phyloP scores from a whole-genome alignment of 2,888 invertebrate species.

The Ophion ellenae region DNA sequence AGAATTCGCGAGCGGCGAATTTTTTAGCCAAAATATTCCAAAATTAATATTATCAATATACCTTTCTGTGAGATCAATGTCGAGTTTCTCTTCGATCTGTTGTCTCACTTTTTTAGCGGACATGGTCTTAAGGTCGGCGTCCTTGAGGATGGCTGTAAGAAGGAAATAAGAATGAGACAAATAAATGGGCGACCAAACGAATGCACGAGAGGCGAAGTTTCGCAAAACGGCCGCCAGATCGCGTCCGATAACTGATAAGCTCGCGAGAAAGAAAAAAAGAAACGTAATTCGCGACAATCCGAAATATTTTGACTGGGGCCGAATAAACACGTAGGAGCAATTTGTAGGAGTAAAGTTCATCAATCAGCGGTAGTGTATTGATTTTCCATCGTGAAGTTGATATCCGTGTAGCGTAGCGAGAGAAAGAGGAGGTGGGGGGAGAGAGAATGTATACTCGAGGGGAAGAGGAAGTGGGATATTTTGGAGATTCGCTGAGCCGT shows the following conservation, averaged over 20 bases:
- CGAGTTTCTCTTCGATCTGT: slow-evolving; percentile 92
- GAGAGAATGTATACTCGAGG: slow-evolving; percentile 22
- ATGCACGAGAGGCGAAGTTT: slow-evolving; percentile 1
- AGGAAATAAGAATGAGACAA: slow-evolving; percentile 66
- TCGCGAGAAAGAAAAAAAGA: slow-evolving; percentile 12
- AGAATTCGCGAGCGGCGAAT: no score
- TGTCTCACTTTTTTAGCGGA: slow-evolving; percentile 96
- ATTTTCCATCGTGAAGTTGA: slow-evolving; percentile 67
- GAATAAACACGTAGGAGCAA: background rate
- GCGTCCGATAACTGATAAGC: slow-evolving; percentile 47
- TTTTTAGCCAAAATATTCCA: no score
- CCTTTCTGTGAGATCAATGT: slow-evolving; percentile 89
- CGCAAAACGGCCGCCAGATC: slow-evolving; percentile 39
- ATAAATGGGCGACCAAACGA: slow-evolving; percentile 7
- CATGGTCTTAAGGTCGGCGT: slow-evolving; percentile 92
- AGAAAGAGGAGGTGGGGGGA: slow-evolving; percentile 19
- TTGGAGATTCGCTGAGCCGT: slow-evolving; percentile 61
- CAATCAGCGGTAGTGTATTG: slow-evolving; percentile 64
- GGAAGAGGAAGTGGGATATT: slow-evolving; percentile 62
- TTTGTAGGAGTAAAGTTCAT: slow-evolving; percentile 62
- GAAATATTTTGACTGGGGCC: background rate
- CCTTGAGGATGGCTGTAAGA: slow-evolving; percentile 91
- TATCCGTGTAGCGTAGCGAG: slow-evolving; percentile 51
- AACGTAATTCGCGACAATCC: slow-evolving; percentile 44
- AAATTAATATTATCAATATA: slow-evolving; percentile 72